phyloP scores from a whole-genome alignment of 2,797 vertebrate genomes.

The Galaxias olidus region DNA sequence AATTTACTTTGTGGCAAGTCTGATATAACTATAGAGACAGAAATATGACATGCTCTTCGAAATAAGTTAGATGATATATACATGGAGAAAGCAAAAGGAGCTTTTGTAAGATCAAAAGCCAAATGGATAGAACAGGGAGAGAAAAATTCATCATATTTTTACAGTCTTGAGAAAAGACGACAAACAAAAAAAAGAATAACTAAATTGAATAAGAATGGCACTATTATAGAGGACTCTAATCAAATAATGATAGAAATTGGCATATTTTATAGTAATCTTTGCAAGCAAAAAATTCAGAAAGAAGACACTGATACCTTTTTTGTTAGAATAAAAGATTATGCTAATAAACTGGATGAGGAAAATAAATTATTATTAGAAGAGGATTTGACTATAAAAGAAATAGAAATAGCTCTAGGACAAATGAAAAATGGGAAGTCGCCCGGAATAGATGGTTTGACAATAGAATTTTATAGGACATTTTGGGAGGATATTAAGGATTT shows the following conservation, averaged over 20 bases:
- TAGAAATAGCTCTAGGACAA: constrained; percentile 10
- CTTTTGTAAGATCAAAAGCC: constrained; percentile 12
- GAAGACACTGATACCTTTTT: too few relatives aligned
- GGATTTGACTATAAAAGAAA: constrained; percentile 2
- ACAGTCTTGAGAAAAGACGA: constrained; percentile 19
- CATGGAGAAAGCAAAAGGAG: too few relatives aligned
- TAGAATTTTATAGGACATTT: constrained; percentile 15
- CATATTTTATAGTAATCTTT: constrained; percentile 7
- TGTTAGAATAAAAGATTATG: background rate
- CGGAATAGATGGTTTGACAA: constrained; percentile 10
- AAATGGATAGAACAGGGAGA: constrained; percentile 16
- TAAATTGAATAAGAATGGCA: constrained; percentile 1
- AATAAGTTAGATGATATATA: constrained; percentile 9
- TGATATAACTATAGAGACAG: background rate
- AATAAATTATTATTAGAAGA: too few relatives aligned
- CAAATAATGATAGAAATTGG: background rate
- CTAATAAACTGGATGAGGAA: background rate
- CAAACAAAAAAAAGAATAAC: constrained; percentile 7
- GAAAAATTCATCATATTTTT: constrained; percentile 6
- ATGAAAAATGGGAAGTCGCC: too few relatives aligned
- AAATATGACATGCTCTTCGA: constrained; percentile 5
- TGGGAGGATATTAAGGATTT: constrained; percentile 9
- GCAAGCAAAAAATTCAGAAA: background rate
- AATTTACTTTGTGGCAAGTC: background rate
- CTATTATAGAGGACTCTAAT: background rate